Evolutionary conservation across 2,113 vertebrate genomes (phyloP).

Genomic region (Macrotis lagotis): DNA sequence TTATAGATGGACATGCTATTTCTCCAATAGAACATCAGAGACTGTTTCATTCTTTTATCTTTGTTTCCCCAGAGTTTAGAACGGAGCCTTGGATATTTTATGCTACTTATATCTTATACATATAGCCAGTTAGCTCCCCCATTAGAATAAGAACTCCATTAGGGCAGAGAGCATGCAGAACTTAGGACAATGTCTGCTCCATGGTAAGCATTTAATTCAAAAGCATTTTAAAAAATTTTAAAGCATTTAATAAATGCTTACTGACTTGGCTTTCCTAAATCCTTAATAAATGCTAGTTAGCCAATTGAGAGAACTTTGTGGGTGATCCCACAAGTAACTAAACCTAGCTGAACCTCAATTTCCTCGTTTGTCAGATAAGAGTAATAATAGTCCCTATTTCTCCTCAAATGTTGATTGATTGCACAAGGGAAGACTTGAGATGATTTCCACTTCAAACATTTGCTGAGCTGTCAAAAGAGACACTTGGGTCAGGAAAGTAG

Average conservation of each 20-base stretch:
- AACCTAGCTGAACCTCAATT: neutral
- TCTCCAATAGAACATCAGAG: neutral
- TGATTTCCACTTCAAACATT: neutral
- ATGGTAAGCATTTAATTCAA: neutral
- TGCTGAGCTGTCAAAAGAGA: neutral
- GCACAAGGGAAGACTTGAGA: neutral
- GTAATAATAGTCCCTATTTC: neutral
- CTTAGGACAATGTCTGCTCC: too few species aligned
- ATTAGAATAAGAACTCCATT: neutral
- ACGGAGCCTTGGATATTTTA: neutral
- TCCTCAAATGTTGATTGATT: neutral
- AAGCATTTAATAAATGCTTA: too few species aligned
- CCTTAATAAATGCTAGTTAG: neutral
- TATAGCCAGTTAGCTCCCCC: neutral
- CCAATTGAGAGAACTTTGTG: neutral
- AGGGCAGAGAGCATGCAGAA: neutral
- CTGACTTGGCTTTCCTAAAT: too few species aligned
- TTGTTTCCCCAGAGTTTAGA: neutral
- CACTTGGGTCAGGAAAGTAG: neutral
- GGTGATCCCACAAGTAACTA: neutral
- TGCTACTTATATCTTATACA: neutral
- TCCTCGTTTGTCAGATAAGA: neutral
- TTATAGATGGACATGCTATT: neutral
- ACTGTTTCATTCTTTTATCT: neutral
- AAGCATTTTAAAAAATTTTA: too few species aligned